Evolutionary conservation across 2,797 vertebrate genomes (phyloP), one percentile per base, ranked within the genome.

Genomic region (Amazona finschi): DNA sequence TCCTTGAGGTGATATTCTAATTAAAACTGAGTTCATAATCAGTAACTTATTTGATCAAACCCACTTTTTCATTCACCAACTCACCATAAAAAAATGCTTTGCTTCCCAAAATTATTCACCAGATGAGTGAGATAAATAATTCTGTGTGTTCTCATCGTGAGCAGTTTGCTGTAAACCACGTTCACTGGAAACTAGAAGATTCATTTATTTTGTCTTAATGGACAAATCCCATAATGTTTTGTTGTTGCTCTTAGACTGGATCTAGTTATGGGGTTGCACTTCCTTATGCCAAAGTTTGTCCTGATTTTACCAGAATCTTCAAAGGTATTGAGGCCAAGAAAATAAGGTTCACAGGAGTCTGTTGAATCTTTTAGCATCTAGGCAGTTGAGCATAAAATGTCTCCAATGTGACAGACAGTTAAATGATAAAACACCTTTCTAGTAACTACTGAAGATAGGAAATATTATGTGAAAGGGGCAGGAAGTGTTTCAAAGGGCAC

Each of bases 401-500:
- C 38, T 84, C 44, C 15, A 25, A 46, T 39, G 24, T 69, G 85
- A 93, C 76, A 94, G 84, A 94, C 52, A 81, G 87, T 78, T 86
- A 93, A 90, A 86, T 84, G 89, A 94, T 96, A 84, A 94, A 96
- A 88, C 47, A 84, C 79, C 74, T 79, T 82, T 82, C 77, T 57
- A 43, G 64, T 60, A 94, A 71, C 73, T 71, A 85, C 47, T 76
- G 64, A 28, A 87, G 82, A 69, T 84, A 78, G 92, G 89, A 95
- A 97, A 91, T 79, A 94, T 76, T 85, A 74, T 79, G 80, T 93
- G 95, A 95, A 90, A 74, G 83, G 74, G 74, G 83, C 71, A 95
- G 91, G 91, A 95, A 90, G 61, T 79, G 83, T 94, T 95, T 94
- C 74, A 96, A 96, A 94, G 94, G 91, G 87, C 85, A 86, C 57